Conservation (phyloP, 2,797 vertebrate species). For the Amblyraja radiata region DNA sequence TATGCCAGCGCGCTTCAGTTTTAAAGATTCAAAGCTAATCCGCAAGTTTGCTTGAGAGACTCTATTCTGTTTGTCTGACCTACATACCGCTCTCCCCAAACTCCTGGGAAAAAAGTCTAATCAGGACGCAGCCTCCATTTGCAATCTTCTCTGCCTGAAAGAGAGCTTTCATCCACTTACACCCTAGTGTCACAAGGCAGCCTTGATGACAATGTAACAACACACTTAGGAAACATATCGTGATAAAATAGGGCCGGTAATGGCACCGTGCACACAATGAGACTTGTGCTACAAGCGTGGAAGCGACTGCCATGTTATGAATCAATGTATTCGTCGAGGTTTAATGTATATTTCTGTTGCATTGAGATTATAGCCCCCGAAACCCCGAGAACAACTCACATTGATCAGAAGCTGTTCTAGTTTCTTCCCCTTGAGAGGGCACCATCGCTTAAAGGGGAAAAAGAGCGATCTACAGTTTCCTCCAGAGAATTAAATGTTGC, state of each 20-base stretch:
- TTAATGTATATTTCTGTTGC: not conserved
- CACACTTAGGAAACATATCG: not conserved
- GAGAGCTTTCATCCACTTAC: not conserved
- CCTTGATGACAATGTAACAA: not conserved
- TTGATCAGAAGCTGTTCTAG: not conserved
- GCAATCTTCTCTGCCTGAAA: not conserved
- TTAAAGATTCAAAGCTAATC: conserved; percentile 17
- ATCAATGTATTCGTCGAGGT: not conserved
- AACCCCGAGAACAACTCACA: not conserved
- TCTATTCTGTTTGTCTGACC: conserved; percentile 30
- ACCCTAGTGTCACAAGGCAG: not conserved
- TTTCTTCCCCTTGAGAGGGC: not conserved
- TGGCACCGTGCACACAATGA: not conserved
- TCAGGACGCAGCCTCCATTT: not conserved
- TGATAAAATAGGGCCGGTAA: not conserved
- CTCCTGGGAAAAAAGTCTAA: not conserved
- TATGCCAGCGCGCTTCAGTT: not conserved
- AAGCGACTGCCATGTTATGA: not conserved
- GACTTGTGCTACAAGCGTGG: too few species aligned
- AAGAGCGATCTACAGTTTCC: too few species aligned
- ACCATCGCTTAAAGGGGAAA: too few species aligned
- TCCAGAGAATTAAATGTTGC: not conserved
- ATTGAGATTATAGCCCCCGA: too few species aligned
- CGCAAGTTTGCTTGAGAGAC: conserved; percentile 27
- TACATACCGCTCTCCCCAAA: conserved; percentile 30